Evolutionary conservation across 1,140 invertebrate species (phyloP), one percentile per base, ranked within the genome.

Genomic region (Cotesia vestalis): DNA sequence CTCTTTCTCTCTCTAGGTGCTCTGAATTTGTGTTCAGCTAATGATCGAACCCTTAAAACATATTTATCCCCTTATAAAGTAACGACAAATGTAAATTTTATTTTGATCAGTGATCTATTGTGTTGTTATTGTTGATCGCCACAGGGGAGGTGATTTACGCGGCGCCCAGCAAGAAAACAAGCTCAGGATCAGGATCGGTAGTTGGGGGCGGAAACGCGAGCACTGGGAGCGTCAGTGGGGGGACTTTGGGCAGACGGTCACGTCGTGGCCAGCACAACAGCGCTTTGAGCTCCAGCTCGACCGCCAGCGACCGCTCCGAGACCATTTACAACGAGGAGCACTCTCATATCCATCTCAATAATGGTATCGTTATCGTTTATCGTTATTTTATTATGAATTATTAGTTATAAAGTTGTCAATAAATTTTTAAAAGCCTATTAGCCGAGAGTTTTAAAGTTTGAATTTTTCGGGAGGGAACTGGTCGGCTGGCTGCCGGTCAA

Each of bases 101-200:
- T 57, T 36, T 55, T 60, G 36, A 69, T 69, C 57, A 40, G 60
- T 27, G 27, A 27, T 27, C 27, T 27, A 27, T 27, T 27, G 27
- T 27, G 27, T 69, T 38, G 67, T 64, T 63, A 51, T 64, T 71
- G 55, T 61, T 52, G 53, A 52, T 59, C 66, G 27, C 66, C n/a
- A 46, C 55, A 88, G 87, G 86, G 63, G 87, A 88, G 77, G 81
- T 87, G 52, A 84, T 88, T 71, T 88, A 88, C 75, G 84, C 86
- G 36, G 84, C 82, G 60, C 72, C 83, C 57, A 83, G 82, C 71
- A 88, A 88, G 78, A 88, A 88, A 78, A 73, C 79, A 52, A 78
- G 53, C 69, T 77, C 80, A 60, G 78, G 57, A 59, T 9, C 27
- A 27, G 27, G 27, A 27, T 27, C 27, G 3, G 27, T 27, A 27